phyloP scores from a whole-genome alignment of 1,140 invertebrate genomes.

The Listronotus oregonensis region DNA sequence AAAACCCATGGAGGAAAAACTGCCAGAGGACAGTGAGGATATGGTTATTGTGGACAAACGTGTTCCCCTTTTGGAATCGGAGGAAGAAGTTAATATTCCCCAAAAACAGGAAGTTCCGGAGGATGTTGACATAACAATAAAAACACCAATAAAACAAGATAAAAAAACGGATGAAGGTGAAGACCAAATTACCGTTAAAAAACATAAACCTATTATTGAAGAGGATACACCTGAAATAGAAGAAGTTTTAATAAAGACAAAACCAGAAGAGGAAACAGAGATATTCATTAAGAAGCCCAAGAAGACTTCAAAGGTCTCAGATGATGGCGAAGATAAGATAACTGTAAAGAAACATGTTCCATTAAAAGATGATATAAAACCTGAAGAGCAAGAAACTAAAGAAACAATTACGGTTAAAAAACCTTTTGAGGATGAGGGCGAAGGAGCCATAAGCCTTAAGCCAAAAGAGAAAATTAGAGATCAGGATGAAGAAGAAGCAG shows the following conservation, averaged over 20 bases:
- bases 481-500: conserved; percentile 35
- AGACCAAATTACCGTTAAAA: conserved; percentile 36
- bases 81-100: conserved; percentile 11
- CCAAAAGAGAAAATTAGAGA: conserved; percentile 40
- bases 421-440: conserved; percentile 18
- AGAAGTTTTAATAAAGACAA: conserved; percentile 11
- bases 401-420: conserved; percentile 24
- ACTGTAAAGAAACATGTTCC: conserved; percentile 44
- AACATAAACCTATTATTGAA: conserved; percentile 28
- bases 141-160: conserved; percentile 22
- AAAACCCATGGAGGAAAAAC: not conserved
- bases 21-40: conserved; percentile 7
- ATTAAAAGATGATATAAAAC: conserved; percentile 40
- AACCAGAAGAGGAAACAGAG: conserved; percentile 38
- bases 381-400: conserved; percentile 23
- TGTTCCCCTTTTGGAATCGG: conserved; percentile 21
- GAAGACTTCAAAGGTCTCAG: conserved; percentile 32
- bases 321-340: conserved; percentile 41
- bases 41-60: conserved; percentile 44
- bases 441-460: not conserved
- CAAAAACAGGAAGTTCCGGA: conserved; percentile 32
- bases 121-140: conserved; percentile 37
- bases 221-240: conserved; percentile 42
- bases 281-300: conserved; percentile 34
- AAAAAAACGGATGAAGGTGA: conserved; percentile 37